Base-by-base conservation (phyloP, 2,113 vertebrate genomes). In the Aix galericulata region DNA sequence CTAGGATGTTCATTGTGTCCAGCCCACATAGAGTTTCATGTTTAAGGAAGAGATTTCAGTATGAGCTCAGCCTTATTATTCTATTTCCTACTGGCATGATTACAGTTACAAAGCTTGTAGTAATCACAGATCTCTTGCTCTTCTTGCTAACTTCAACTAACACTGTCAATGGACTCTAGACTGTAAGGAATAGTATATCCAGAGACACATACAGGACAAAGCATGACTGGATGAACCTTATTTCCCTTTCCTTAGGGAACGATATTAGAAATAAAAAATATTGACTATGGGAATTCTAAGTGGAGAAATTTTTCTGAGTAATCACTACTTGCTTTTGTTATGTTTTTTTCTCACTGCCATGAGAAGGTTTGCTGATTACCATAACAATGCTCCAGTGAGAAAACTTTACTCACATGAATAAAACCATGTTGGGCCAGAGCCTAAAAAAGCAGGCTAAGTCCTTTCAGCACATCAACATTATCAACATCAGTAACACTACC, bases 141-240 rank as follows among this genome's bases (percentile, higher is more conserved):
- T 76, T 90, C 14, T 58, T 77, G 17, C 11, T 44, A 44, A 67
- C 75, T 71, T 94, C 27, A 71, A 44, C 14, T 6, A 17, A 12
- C 20, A n/a, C 10, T 71, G 15, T 27, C 31, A 74, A 50, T 27
- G 27, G 52, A 67, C 14, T 46, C 26, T 36, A 58, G 83, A 74
- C 3, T 31, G 8, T 38, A 62, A 66, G 27, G 60, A 77, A 71
- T 31, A 66, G 38, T 26, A 60, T 8, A 38, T 14, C 10, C 25
- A 29, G 53, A 71, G 17, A 32, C 11, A 31, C 3, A 56, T 8
- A 53, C 6, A 85, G 48, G 26, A 75, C n/a, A 40, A 83, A 77
- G 8, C 21, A 71, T 0, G 1, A 23, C 5, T 91, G 8, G 0
- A 0, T 50, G 48, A 78, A 21, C 14, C 16, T 81, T 27, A 59